These are phyloP conservation scores for Eurytoma californica DNA, from an alignment of 2,888 invertebrate genomes.

Conservation along the genomic window DNA sequence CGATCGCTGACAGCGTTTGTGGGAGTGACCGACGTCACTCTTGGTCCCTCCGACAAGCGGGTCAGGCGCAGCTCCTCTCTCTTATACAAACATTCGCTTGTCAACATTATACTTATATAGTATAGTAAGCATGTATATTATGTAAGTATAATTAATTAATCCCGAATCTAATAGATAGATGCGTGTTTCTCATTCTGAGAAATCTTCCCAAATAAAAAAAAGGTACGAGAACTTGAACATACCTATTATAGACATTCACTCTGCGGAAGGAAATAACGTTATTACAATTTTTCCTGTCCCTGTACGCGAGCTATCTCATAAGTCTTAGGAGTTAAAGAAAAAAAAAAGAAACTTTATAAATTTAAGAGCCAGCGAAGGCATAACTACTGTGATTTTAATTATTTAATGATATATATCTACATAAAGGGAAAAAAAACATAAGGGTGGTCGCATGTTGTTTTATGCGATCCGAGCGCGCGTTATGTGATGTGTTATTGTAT, in stretches of 20 bases:
- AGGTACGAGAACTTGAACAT: conserved; percentile 39
- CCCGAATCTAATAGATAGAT: conserved; percentile 31
- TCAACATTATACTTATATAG: conserved; percentile 50
- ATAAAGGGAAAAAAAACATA: conserved; percentile 60
- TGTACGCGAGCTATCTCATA: conserved; percentile 72
- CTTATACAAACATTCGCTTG: conserved; percentile 13
- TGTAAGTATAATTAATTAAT: conserved; percentile 46
- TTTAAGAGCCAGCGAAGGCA: conserved; percentile 75
- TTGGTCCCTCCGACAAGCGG: conserved; percentile 75
- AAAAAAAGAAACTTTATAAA: conserved; percentile 68
- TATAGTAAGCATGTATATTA: conserved; percentile 39
- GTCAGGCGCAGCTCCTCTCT: conserved; percentile 67
- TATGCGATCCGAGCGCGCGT: conserved; percentile 65
- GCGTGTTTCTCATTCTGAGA: conserved; percentile 19
- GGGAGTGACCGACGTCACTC: conserved; percentile 74
- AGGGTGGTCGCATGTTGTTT: conserved; percentile 64
- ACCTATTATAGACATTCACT: conserved; percentile 44
- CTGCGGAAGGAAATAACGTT: conserved; percentile 36
- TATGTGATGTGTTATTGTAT: conserved; percentile 75
- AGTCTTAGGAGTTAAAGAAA: conserved; percentile 70
- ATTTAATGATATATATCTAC: conserved; percentile 70
- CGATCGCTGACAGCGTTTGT: conserved; percentile 70
- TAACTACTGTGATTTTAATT: conserved; percentile 76
- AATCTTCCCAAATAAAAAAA: conserved; percentile 6
- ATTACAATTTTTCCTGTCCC: conserved; percentile 58